A percentile compares a stretch with the other conserved stretches of the same genome.
phyloP scores from a whole-genome alignment of 2,113 vertebrate genomes.

The Percina caprodes region DNA sequence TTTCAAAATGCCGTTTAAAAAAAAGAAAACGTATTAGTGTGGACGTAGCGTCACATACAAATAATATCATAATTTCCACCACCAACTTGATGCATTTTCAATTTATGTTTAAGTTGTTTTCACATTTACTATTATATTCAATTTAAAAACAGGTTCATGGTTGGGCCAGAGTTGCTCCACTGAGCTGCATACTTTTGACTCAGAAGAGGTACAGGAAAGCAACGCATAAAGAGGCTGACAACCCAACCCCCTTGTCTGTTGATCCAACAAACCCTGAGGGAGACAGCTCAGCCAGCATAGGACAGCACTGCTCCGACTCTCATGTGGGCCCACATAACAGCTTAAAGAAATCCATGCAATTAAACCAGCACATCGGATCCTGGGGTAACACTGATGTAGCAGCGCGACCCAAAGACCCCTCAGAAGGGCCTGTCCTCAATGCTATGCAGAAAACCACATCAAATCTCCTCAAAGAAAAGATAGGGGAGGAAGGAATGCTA shows the following conservation, averaged over 20 bases:
- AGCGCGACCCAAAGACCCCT: conserved; percentile 26
- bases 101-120: not conserved
- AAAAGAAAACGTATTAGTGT: too few relatives aligned
- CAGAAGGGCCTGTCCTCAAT: conserved; percentile 9
- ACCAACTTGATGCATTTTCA: not conserved
- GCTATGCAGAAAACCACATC: conserved; percentile 24
- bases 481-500: not conserved
- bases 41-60: not conserved
- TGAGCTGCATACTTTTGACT: conserved; percentile 77
- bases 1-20: too few relatives aligned
- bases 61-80: not conserved
- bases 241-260: conserved; percentile 70
- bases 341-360: conserved; percentile 8
- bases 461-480: conserved; percentile 16
- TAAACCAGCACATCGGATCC: conserved; percentile 22
- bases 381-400: not conserved
- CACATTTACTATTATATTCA: conserved; percentile 13
- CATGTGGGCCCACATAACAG: not conserved
- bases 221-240: conserved; percentile 56
- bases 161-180: conserved; percentile 82
- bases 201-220: conserved; percentile 77
- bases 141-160: conserved; percentile 82
- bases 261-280: conserved; percentile 46
- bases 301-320: conserved; percentile 31
- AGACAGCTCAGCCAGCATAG: conserved; percentile 30